phyloP scores from a whole-genome alignment of 2,797 vertebrate species.

The Characodon lateralis region DNA sequence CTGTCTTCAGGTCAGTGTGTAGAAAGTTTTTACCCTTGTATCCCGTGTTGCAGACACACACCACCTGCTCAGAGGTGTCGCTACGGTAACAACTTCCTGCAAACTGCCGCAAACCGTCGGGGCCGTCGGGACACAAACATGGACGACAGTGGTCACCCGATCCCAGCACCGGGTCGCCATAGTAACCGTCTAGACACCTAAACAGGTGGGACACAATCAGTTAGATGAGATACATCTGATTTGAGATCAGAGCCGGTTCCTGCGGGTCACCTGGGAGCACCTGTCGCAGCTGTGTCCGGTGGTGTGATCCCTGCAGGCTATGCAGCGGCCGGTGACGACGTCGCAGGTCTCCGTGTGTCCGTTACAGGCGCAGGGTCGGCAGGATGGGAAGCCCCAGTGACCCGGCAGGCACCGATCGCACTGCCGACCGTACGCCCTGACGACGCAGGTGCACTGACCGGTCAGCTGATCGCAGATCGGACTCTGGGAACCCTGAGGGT shows the following conservation, averaged over 20 bases:
- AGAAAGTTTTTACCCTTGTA: slow-evolving; percentile 84
- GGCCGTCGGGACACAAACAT: slow-evolving; percentile 94
- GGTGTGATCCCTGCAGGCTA: slow-evolving; percentile 87
- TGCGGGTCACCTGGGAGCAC: slow-evolving; percentile 44
- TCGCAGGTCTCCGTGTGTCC: slow-evolving; percentile 89
- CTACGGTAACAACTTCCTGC: slow-evolving; percentile 89
- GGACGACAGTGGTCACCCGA: slow-evolving; percentile 95
- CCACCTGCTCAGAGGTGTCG: slow-evolving; percentile 81
- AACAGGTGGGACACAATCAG: neutral
- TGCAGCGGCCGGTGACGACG: slow-evolving; percentile 84
- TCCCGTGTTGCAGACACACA: slow-evolving; percentile 88
- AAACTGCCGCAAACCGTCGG: slow-evolving; percentile 88
- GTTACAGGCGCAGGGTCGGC: slow-evolving; percentile 91
- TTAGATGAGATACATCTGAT: neutral
- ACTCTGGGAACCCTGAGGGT: slow-evolving; percentile 85
- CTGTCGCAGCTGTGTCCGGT: slow-evolving; percentile 90
- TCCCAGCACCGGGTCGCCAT: slow-evolving; percentile 90
- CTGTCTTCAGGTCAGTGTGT: neutral
- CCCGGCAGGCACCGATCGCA: slow-evolving; percentile 91
- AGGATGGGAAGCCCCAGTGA: slow-evolving; percentile 95
- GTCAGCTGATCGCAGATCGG: slow-evolving; percentile 86
- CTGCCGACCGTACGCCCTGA: slow-evolving; percentile 84
- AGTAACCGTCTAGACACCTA: slow-evolving; percentile 92
- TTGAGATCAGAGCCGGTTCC: neutral
- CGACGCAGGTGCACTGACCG: slow-evolving; percentile 90